phyloP scores from a whole-genome alignment of 1,140 invertebrate species.

The Pseudomyrmex concolor region DNA sequence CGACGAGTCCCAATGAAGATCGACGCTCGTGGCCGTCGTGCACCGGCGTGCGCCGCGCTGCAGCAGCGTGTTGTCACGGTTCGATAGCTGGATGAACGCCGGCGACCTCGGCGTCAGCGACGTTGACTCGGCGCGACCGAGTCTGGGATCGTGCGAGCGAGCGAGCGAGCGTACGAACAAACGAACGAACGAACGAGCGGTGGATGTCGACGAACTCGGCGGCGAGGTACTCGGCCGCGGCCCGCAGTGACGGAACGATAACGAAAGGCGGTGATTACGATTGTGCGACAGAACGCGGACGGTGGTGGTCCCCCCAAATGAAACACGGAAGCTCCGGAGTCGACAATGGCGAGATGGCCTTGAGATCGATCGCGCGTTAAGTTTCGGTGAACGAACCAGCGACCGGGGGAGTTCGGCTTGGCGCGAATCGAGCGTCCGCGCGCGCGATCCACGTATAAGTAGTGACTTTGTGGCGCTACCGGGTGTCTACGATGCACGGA shows the following conservation, averaged over 20 bases:
- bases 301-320: constrained; percentile 19
- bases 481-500: constrained; percentile 49
- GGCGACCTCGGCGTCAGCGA: constrained; percentile 58
- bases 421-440: constrained; percentile 24
- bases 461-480: constrained; percentile 13
- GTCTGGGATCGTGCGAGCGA: neutral
- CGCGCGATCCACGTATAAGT: constrained; percentile 26
- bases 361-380: constrained; percentile 50
- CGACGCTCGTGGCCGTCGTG: constrained; percentile 28
- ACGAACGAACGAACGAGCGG: neutral
- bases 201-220: constrained; percentile 51
- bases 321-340: constrained; percentile 60
- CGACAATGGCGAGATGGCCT: constrained; percentile 67
- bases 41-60: constrained; percentile 1
- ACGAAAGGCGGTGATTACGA: neutral
- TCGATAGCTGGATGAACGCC: constrained; percentile 69
- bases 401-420: constrained; percentile 12
- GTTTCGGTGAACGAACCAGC: constrained; percentile 19
- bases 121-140: constrained; percentile 36
- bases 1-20: constrained; percentile 44
- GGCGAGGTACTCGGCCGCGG: too few species aligned
- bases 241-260: neutral
- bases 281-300: neutral
- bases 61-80: constrained; percentile 47
- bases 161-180: neutral